These are phyloP conservation scores for Papilio glaucus DNA, from an alignment of 1,140 invertebrate species.

Conservation along the genomic window DNA sequence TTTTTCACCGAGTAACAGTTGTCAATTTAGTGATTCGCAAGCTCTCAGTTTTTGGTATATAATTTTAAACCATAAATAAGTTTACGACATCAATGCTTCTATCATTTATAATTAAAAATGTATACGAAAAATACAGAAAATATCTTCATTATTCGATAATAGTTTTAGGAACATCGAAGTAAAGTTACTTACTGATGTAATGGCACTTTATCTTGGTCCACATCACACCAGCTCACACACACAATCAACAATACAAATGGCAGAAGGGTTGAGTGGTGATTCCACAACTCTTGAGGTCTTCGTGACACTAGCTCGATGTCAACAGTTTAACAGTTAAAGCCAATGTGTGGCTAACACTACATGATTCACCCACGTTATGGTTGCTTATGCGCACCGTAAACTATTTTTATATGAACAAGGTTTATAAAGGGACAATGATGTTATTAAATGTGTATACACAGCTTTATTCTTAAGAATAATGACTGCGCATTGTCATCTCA, in stretches of 20 bases:
- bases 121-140: no score
- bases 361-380: background rate
- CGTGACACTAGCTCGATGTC: background rate
- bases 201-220: conserved; percentile 9
- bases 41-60: no score
- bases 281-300: background rate
- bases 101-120: no score
- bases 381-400: background rate
- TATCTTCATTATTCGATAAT: no score
- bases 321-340: background rate
- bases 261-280: background rate
- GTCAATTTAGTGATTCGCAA: no score
- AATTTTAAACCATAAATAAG: no score
- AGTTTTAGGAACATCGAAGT: no score
- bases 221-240: background rate
- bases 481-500: background rate
- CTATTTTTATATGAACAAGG: background rate
- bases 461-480: conserved; percentile 5
- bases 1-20: no score
- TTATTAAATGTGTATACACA: background rate
- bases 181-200: background rate
- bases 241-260: conserved; percentile 2
- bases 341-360: background rate
- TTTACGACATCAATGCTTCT: no score
- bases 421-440: conserved; percentile 5